Evolutionary conservation across 2,797 vertebrate species (phyloP), one percentile per base, ranked within the genome.

Genomic region (Clarias pachynema): DNA sequence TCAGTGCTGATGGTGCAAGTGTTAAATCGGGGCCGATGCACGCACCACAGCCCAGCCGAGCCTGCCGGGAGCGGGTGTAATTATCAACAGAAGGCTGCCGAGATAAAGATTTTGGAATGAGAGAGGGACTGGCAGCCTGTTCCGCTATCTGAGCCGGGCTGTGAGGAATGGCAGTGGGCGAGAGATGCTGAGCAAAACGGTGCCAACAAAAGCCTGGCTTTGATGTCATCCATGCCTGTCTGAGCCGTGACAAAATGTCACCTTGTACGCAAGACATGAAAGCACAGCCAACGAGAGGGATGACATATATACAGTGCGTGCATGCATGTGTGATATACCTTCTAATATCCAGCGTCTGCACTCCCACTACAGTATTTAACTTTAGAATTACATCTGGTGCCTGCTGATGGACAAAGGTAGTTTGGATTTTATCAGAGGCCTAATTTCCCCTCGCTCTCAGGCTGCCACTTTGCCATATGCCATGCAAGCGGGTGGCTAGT

Each of bases 61-160:
- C 62, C 70, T 84, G 74, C 37, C 69, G 66, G 63, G 81, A 77
- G 86, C 40, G 68, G 83, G 87, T 91, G 91, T 94, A 94, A 95
- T 95, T 95, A 94, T 94, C 91, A 91, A 90, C 91, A 92, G 91
- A 92, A 91, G 93, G 91, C 91, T 89, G 89, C 62, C 75, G 88
- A 94, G 94, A 95, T 93, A 93, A 93, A 93, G 91, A 90, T 91
- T 87, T 85, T 68, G 85, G 89, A 92, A 90, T 87, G 88, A 89
- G 79, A 87, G 89, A 82, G 89, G 87, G 79, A 77, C 86, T 88
- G 89, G 89, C 92, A 91, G 90, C 89, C 89, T 86, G 86, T 87
- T 68, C 78, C 80, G 40, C 89, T 91, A 91, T 94, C 93, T 90
- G 87, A 37, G 85, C 78, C 81, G 84, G 79, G 86, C 44, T 59